A percentile compares a stretch with the other conserved stretches of the same genome.
Conservation (phyloP, 2,113 vertebrate species). For the Tupaia tana region DNA sequence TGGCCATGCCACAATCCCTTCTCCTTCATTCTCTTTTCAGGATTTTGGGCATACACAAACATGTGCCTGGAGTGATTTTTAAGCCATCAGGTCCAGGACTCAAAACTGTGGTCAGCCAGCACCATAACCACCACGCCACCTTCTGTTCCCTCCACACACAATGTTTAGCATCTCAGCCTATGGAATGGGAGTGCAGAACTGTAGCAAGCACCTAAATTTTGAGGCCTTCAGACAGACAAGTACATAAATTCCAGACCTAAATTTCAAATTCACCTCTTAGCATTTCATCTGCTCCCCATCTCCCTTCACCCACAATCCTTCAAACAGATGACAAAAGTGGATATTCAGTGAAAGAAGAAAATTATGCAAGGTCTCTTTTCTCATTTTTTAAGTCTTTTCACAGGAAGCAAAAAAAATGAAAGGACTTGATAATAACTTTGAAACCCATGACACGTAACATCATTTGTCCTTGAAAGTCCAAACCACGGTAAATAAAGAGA, state of each 20-base stretch:
- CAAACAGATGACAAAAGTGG: background rate
- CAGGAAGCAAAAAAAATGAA: background rate
- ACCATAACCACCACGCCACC: too few species aligned
- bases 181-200: background rate
- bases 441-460: background rate
- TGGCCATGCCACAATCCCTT: too few species aligned
- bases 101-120: too few species aligned
- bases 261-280: background rate
- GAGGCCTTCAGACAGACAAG: accelerated
- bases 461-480: background rate
- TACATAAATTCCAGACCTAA: background rate
- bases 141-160: background rate
- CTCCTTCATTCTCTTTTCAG: too few species aligned
- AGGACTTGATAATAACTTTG: background rate
- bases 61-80: too few species aligned
- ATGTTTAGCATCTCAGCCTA: background rate
- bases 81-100: too few species aligned
- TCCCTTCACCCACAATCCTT: background rate
- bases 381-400: background rate
- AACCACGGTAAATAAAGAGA: background rate
- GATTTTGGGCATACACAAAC: too few species aligned
- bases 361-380: background rate
- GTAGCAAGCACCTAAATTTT: background rate
- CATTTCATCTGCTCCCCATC: background rate
- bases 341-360: background rate